Conservation (phyloP, 2,888 invertebrate genomes). For the Steinernema scapterisci region DNA sequence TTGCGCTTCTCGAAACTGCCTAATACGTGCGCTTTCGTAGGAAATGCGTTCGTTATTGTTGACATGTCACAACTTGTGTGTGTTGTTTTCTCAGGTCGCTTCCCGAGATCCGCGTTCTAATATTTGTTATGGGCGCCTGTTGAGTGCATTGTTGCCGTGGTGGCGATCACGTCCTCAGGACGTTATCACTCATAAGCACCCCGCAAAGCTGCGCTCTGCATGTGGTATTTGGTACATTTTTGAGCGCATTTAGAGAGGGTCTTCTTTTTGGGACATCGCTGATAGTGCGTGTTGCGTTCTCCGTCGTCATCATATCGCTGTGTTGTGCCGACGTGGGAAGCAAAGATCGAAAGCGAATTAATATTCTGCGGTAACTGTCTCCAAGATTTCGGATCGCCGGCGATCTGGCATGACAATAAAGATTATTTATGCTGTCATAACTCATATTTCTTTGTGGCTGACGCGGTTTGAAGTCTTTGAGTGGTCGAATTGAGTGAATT, state of each 20-base stretch:
- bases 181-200: neutral
- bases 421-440: too few species aligned
- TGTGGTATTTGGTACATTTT: neutral
- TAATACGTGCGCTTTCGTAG: neutral
- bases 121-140: too few species aligned
- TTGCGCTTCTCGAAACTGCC: neutral
- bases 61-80: neutral
- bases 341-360: conserved; percentile 1
- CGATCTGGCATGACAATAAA: too few species aligned
- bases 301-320: too few species aligned
- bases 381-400: too few species aligned
- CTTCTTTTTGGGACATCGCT: neutral
- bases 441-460: too few species aligned
- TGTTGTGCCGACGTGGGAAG: neutral
- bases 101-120: too few species aligned
- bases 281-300: conserved; percentile 10
- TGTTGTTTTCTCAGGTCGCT: neutral
- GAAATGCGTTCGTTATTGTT: neutral
- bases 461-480: too few species aligned
- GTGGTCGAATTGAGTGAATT: too few species aligned
- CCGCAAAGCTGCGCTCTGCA: too few species aligned
- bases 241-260: neutral
- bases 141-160: too few species aligned
- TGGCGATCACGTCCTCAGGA: neutral
- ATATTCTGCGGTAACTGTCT: neutral